Base-by-base conservation (phyloP, 2,113 vertebrate genomes). In the Phaethornis superciliosus region DNA sequence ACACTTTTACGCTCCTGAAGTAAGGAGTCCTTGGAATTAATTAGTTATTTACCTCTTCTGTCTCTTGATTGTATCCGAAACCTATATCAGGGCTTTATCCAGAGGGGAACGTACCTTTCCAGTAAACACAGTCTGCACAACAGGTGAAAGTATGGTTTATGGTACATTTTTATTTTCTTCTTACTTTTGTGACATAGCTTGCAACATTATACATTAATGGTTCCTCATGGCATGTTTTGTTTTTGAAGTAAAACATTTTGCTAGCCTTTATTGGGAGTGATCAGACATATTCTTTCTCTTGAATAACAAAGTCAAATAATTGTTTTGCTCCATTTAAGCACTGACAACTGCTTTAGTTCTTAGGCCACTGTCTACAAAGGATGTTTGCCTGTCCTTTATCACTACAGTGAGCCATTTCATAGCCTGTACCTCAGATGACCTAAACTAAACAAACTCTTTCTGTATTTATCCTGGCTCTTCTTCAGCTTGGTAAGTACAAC, bases 361-460 rank as follows among this genome's bases (percentile, higher is more conserved):
- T 32, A 85, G 55, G 40, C 64, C 77, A 40, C 69, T 58, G 79
- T 37, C 65, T 69, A 32, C 60, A 69, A 27, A 84, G 62, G 27
- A 17, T 4, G 22, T 87, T 63, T 72, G 78, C 18, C 47, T 47
- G 14, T 49, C 76, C 65, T 75, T 63, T 77, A n/a, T 72, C 85
- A 54, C 40, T n/a, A 47, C 26, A 47, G 3, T 58, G 44, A 76
- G 64, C 70, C 47, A 68, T 83, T 91, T 63, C 28, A 56, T 28
- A 80, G 68, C 40, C 71, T 79, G 54, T 12, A 81, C 40, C 87
- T 75, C 89, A 81, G 88, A 94, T 95, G 67, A 96, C 11, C 40
- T 40, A 40, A 96, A 89, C 89, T 77, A 94, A 96, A 94, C 83
- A 95, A 97, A 96, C 67, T 81, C 64, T 79, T 95, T 96, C 91